phyloP scores from a whole-genome alignment of 2,113 vertebrate species.

The Malurus alboscapulatus region DNA sequence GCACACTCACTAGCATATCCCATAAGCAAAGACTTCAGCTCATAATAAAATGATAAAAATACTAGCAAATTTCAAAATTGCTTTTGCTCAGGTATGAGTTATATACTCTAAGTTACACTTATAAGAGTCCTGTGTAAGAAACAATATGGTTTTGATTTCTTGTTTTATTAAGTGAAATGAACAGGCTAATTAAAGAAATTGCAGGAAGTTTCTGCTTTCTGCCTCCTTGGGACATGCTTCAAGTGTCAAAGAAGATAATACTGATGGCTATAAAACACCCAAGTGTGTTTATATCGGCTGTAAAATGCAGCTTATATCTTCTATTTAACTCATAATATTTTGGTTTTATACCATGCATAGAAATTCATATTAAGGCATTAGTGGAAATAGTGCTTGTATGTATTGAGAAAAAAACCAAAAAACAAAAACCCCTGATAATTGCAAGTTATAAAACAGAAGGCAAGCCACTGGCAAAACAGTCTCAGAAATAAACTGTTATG shows the following conservation, averaged over 20 bases:
- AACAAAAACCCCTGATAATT: background rate
- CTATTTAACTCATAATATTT: slow-evolving; percentile 32
- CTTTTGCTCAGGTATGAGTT: background rate
- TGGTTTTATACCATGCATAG: slow-evolving; percentile 29
- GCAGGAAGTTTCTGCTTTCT: slow-evolving; percentile 65
- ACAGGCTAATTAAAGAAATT: slow-evolving; percentile 57
- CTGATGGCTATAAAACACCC: slow-evolving; percentile 42
- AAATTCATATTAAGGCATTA: slow-evolving; percentile 18
- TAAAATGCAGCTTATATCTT: slow-evolving; percentile 33
- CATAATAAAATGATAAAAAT: background rate
- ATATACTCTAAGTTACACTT: background rate
- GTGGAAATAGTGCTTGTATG: background rate
- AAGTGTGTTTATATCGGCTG: slow-evolving; percentile 40
- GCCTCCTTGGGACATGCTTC: slow-evolving; percentile 36
- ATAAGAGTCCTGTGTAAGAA: background rate
- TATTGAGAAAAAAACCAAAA: background rate
- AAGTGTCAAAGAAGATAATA: slow-evolving; percentile 59
- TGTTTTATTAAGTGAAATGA: slow-evolving; percentile 57
- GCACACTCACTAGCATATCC: background rate
- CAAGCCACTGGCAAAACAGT: slow-evolving; percentile 7
- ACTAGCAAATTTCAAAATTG: background rate
- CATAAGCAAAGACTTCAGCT: background rate
- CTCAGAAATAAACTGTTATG: background rate
- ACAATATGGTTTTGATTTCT: slow-evolving; percentile 39
- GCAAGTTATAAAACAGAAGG: slow-evolving; percentile 29